Percentiles rank a stretch among this genome's conserved stretches.
These are phyloP conservation scores for Callospermophilus lateralis DNA, from an alignment of 2,113 vertebrate species.

Conservation along the genomic window DNA sequence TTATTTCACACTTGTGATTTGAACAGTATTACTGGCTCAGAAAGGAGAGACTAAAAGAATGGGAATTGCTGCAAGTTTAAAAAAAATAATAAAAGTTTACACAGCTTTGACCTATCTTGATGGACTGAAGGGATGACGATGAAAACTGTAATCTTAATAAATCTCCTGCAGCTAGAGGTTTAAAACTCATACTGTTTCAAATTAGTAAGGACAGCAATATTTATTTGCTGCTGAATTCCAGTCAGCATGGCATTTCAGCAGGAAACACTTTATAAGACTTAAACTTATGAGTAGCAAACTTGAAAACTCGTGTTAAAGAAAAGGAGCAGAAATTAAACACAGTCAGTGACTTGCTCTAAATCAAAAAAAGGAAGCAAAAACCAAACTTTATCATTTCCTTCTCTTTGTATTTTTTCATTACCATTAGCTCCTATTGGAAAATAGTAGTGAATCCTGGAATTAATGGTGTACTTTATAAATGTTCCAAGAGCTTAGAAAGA, in stretches of 20 bases:
- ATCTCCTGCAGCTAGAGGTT: slow-evolving; percentile 87
- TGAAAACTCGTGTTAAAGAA: slow-evolving; percentile 74
- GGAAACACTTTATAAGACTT: slow-evolving; percentile 86
- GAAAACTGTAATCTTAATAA: slow-evolving; percentile 89
- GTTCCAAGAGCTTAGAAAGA: slow-evolving; percentile 24
- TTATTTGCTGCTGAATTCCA: slow-evolving; percentile 88
- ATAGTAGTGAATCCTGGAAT: not conserved
- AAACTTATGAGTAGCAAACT: slow-evolving; percentile 83
- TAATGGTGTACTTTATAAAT: not conserved
- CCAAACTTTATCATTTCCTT: slow-evolving; percentile 17
- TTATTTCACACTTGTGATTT: slow-evolving; percentile 67
- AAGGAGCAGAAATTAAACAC: slow-evolving; percentile 67
- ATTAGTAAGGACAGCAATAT: slow-evolving; percentile 90
- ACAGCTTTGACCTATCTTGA: slow-evolving; percentile 84
- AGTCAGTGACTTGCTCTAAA: slow-evolving; percentile 53
- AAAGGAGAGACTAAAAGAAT: slow-evolving; percentile 72
- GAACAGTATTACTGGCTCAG: slow-evolving; percentile 4
- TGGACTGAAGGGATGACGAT: slow-evolving; percentile 84
- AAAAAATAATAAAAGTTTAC: slow-evolving; percentile 77
- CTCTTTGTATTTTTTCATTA: not conserved
- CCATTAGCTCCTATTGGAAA: slow-evolving; percentile 16
- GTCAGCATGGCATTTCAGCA: slow-evolving; percentile 86
- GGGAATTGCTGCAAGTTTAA: slow-evolving; percentile 68
- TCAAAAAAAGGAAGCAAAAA: slow-evolving; percentile 37
- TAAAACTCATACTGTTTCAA: slow-evolving; percentile 90